phyloP scores from a whole-genome alignment of 2,888 invertebrate species.

The Hypomecis atomaria region DNA sequence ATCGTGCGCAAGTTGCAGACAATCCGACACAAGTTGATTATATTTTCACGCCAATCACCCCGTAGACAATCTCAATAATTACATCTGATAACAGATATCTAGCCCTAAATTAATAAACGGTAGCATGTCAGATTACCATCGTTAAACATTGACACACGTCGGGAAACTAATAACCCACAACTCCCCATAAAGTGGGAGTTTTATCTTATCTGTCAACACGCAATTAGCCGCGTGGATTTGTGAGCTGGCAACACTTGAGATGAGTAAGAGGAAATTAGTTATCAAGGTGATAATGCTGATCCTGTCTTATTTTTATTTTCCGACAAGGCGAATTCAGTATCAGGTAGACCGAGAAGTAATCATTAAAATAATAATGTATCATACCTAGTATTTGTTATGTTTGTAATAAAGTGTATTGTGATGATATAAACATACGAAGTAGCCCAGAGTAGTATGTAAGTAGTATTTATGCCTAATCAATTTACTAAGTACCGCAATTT shows the following conservation, averaged over 20 bases:
- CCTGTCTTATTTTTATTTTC: conserved; percentile 7
- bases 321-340: too few relatives aligned
- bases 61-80: conserved; percentile 24
- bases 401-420: too few relatives aligned
- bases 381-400: too few relatives aligned
- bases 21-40: conserved; percentile 4
- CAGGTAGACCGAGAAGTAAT: too few relatives aligned
- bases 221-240: conserved; percentile 71
- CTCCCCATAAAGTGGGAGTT: conserved; percentile 51
- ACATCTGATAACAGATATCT: conserved; percentile 38
- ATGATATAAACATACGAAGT: too few relatives aligned
- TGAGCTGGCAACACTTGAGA: conserved; percentile 57
- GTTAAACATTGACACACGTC: conserved; percentile 48
- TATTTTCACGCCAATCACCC: conserved; percentile 12
- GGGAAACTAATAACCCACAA: conserved; percentile 53
- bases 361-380: too few relatives aligned
- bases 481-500: too few relatives aligned
- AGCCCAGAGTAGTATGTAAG: too few relatives aligned
- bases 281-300: conserved; percentile 37
- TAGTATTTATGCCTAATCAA: too few relatives aligned
- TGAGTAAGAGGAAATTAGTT: conserved; percentile 46
- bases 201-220: conserved; percentile 78
- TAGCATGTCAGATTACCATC: conserved; percentile 53
- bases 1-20: not conserved
- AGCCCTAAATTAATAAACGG: conserved; percentile 69